Conservation (phyloP, 2,113 vertebrate genomes). For the Sebastes schlegelii region DNA sequence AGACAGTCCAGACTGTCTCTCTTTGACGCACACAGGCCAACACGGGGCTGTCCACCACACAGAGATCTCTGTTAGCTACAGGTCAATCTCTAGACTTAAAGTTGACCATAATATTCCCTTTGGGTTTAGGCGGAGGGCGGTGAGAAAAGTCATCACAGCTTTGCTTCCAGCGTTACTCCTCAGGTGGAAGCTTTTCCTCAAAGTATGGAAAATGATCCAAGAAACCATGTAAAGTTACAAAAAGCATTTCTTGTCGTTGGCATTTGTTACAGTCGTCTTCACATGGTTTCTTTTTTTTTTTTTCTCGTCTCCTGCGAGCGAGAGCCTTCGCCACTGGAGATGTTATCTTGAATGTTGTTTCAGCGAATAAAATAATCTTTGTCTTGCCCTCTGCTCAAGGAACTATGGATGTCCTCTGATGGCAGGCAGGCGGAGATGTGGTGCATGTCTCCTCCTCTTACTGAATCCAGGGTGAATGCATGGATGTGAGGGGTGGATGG, state of each 20-base stretch:
- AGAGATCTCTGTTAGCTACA: conserved; percentile 68
- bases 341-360: conserved; percentile 62
- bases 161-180: conserved; percentile 62
- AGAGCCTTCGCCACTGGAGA: conserved; percentile 48
- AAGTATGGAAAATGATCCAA: conserved; percentile 46
- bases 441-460: conserved; percentile 46
- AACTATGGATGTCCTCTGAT: conserved; percentile 64
- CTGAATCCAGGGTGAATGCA: conserved; percentile 40
- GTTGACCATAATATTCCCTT: conserved; percentile 69
- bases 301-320: conserved; percentile 45
- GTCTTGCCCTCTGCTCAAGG: conserved; percentile 67
- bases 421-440: conserved; percentile 60
- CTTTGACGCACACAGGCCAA: conserved; percentile 35
- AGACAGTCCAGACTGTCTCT: conserved; percentile 63
- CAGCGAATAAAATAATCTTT: conserved; percentile 67
- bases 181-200: conserved; percentile 62
- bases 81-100: conserved; percentile 57
- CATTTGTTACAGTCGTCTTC: conserved; percentile 57
- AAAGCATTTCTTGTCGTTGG: conserved; percentile 55
- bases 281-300: conserved; percentile 53
- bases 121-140: conserved; percentile 61
- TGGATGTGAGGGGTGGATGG: not conserved
- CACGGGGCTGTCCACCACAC: conserved; percentile 14
- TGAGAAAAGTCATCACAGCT: conserved; percentile 71
- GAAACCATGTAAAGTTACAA: conserved; percentile 71